phyloP scores from a whole-genome alignment of 2,113 vertebrate species.

The Dipodomys spectabilis region DNA sequence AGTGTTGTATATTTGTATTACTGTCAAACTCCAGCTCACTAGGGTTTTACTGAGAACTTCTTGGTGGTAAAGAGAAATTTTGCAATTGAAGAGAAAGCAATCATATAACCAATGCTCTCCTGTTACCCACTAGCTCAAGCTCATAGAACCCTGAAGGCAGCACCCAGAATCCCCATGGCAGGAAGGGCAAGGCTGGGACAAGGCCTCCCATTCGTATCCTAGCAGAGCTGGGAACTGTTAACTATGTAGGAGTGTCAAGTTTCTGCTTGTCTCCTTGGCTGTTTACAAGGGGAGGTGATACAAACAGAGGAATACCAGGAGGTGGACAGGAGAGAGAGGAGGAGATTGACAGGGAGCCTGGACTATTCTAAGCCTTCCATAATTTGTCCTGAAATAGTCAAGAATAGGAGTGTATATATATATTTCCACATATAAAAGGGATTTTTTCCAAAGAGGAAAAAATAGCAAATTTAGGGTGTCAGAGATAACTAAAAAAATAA shows the following conservation, averaged over 20 bases:
- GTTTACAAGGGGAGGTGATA: not conserved
- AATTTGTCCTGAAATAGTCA: constrained; percentile 46
- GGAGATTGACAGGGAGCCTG: not conserved
- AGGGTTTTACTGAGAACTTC: not conserved
- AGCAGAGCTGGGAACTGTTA: not conserved
- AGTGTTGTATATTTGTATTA: not conserved
- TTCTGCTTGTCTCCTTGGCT: not conserved
- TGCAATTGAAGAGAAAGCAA: not conserved
- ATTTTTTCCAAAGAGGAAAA: constrained; percentile 50
- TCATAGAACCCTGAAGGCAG: not conserved
- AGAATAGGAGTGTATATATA: constrained; percentile 49
- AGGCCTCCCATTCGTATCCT: not conserved
- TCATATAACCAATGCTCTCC: not conserved
- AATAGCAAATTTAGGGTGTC: constrained; percentile 40
- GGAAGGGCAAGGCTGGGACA: not conserved
- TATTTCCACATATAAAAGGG: not conserved
- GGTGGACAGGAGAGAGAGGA: not conserved
- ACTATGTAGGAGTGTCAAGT: not conserved
- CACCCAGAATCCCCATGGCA: not conserved
- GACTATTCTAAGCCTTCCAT: constrained; percentile 51
- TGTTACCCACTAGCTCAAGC: not conserved
- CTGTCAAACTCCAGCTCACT: not conserved
- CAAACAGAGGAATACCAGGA: not conserved
- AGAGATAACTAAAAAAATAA: constrained; percentile 15
- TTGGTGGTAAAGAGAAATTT: not conserved